These are phyloP conservation scores for Maylandia zebra DNA, from an alignment of 2,113 vertebrate species.

Conservation along the genomic window DNA sequence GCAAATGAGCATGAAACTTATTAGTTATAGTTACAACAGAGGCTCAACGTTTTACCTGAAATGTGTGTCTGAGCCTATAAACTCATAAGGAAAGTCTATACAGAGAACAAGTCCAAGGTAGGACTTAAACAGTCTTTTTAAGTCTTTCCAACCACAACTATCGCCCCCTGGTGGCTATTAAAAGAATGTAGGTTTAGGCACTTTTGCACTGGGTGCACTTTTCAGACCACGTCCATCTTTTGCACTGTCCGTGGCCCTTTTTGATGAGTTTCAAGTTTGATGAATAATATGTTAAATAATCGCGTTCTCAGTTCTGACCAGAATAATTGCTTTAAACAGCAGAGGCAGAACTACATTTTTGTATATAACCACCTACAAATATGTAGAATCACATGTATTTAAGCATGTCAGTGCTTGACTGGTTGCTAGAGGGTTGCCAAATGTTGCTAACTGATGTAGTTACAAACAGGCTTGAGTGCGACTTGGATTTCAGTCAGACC, in stretches of 20 bases:
- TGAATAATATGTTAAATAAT: neutral
- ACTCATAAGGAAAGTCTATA: neutral
- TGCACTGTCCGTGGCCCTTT: neutral
- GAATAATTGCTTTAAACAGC: neutral
- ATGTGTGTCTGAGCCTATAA: neutral
- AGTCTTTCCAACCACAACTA: neutral
- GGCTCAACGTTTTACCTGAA: neutral
- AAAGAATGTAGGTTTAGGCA: neutral
- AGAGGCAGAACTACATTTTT: neutral
- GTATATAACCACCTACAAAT: neutral
- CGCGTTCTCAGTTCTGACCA: rapidly evolving
- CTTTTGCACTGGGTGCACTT: neutral
- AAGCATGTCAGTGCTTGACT: neutral
- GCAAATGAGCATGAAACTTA: neutral
- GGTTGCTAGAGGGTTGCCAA: neutral
- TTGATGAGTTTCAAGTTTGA: neutral
- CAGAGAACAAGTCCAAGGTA: neutral
- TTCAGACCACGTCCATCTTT: neutral
- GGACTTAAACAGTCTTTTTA: neutral
- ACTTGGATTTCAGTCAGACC: neutral
- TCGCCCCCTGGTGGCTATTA: neutral
- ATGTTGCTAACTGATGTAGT: neutral
- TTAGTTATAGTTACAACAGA: neutral
- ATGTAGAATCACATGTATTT: neutral
- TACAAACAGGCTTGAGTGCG: neutral